These are phyloP conservation scores for Papilio xuthus DNA, from an alignment of 1,140 invertebrate genomes.

Conservation along the genomic window DNA sequence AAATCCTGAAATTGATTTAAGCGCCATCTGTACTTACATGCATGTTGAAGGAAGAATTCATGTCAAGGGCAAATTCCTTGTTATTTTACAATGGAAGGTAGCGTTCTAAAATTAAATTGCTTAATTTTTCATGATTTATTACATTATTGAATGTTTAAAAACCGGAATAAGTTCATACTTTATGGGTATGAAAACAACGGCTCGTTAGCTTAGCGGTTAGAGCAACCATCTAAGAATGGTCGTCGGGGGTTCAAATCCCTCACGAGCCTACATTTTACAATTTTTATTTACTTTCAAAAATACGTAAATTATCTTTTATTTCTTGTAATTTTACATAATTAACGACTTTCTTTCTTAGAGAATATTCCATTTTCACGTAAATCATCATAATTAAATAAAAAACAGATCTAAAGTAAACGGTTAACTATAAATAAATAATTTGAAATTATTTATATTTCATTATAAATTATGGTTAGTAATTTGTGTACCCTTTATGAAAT, in stretches of 20 bases:
- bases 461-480: too few relatives aligned
- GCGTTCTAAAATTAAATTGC: neutral
- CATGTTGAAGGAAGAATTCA: neutral
- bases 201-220: conserved; percentile 12
- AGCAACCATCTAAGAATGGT: neutral
- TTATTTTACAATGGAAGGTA: neutral
- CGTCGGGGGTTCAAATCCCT: conserved; percentile 3
- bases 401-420: too few relatives aligned
- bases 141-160: neutral
- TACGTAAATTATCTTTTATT: too few relatives aligned
- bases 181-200: conserved; percentile 27
- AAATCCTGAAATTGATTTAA: neutral
- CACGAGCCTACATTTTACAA: conserved; percentile 5
- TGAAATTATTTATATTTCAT: too few relatives aligned
- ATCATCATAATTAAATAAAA: too few relatives aligned
- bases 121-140: neutral
- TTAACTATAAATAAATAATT: too few relatives aligned
- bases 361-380: too few relatives aligned
- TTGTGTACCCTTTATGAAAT: too few relatives aligned
- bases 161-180: conserved; percentile 22
- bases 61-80: neutral
- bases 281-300: too few relatives aligned
- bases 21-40: neutral
- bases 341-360: too few relatives aligned
- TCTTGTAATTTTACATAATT: too few relatives aligned